Evolutionary conservation across 2,888 invertebrate genomes (phyloP), one percentile per base, ranked within the genome.

Genomic region (Lycophotia porphyrea): DNA sequence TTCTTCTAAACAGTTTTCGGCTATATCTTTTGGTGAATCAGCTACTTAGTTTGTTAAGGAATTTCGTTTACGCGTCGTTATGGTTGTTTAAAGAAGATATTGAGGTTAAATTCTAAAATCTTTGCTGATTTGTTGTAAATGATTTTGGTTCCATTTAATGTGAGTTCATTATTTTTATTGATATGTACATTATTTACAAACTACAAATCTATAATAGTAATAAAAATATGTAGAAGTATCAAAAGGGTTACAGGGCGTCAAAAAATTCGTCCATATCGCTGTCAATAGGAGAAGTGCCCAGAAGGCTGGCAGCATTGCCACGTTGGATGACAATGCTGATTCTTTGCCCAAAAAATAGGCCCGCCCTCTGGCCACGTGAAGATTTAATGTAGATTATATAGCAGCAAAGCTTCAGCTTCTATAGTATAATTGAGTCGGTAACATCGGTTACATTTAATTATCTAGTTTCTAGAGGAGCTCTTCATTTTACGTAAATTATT

Each of bases 1-100:
- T 71, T 81, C 65, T 76, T 71, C 72, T 76, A 61, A 87, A 86
- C 70, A 83, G 60, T 81, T 82, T 80, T 75, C 15, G 8, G 31
- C 27, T 27, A 15, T 67, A 15, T 44, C n/a, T 58, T 71, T 39
- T 55, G 24, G 49, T 47, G 63, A 67, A 69, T 74, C 36, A 42
- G 44, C 66, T 47, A 31, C n/a, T 74, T 58, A 61, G n/a, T 82
- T 74, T 36, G 66, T 52, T 47, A 13, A 47, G 5, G 49, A 68
- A 63, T 65, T 52, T 47, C 1, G 52, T 68, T 64, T 36, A 66
- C 0, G 34, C 39, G 3, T 39, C 60, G 24, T 81, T 47, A 52
- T 27, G n/a, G 31, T 31, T 60, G 44, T 13, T 75, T 52, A 8
- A 64, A 27, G 9, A 24, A 47, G 9, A 15, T 34, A 24, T 39